phyloP scores from a whole-genome alignment of 2,888 invertebrate genomes.

The Pachydiplax longipennis region DNA sequence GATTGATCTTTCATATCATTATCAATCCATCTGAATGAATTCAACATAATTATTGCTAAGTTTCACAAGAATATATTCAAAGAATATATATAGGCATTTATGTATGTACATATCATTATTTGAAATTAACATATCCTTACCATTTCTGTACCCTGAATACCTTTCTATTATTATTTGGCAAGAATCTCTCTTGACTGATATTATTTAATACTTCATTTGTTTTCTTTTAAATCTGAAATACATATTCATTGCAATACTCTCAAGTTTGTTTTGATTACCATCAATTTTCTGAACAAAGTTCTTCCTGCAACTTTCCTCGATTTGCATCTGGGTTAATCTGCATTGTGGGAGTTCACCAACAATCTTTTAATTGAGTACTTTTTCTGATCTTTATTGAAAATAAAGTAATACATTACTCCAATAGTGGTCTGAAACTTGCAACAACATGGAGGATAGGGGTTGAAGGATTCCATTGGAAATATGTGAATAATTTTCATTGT shows the following conservation, averaged over 20 bases:
- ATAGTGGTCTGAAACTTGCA: too few species aligned
- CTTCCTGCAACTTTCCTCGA: too few species aligned
- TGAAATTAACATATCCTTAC: constrained; percentile 31
- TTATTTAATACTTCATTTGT: constrained; percentile 39
- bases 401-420: too few species aligned
- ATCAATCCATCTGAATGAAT: background rate
- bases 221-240: constrained; percentile 26
- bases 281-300: too few species aligned
- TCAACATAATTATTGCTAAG: background rate
- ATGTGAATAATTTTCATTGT: too few species aligned
- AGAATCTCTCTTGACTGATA: constrained; percentile 25
- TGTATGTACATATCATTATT: constrained; percentile 39
- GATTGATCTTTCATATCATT: background rate
- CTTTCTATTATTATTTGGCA: constrained; percentile 21
- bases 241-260: constrained; percentile 10
- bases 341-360: too few species aligned
- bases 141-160: background rate
- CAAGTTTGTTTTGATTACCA: background rate
- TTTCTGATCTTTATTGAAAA: too few species aligned
- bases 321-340: too few species aligned
- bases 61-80: constrained; percentile 13
- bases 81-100: constrained; percentile 27
- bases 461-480: too few species aligned
- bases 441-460: too few species aligned
- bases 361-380: too few species aligned